Base-by-base conservation (phyloP, 2,113 vertebrate species). In the Podilymbus podiceps region DNA sequence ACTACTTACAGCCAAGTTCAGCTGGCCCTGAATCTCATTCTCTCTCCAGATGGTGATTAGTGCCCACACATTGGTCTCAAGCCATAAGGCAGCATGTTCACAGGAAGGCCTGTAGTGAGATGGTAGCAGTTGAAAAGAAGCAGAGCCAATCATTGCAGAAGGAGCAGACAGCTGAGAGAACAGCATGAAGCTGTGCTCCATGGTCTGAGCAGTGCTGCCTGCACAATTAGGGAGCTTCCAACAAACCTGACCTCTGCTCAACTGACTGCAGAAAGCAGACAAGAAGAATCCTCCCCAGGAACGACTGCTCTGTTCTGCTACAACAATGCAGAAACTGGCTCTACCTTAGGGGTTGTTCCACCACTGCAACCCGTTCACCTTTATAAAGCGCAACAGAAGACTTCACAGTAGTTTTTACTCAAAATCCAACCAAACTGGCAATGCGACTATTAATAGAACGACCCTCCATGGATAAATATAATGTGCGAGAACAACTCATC, bases 161-260 rank as follows among this genome's bases (percentile, higher is more conserved):
- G 90, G 84, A 89, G 60, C 76, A 94, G 86, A 87, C 88, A 96
- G 95, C 96, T 95, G 96, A 97, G 92, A 95, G 86, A 97, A 82
- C 94, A 96, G 92, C 76, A 19, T 89, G 97, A 94, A 85, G 53
- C 90, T 97, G 90, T 79, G 90, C 94, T 93, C 58, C 91, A 47
- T 76, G 89, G 89, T 89, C 94, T 91, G 90, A 97, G 83, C 92
- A 78, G 88, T 62, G 76, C 94, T 92, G 92, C 90, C 96, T 75
- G 73, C 64, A 93, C 97, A 97, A 94, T 96, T 96, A 96, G 91
- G 80, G 77, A 87, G 90, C 80, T 95, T 97, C 95, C 94, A 95
- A 95, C 74, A 92, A 95, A 91, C 42, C 38, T 96, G 95, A 97
- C 92, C 95, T 97, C 89, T 89, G 69, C 50, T 93, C 92, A 95